Evolutionary conservation across 2,113 vertebrate genomes (phyloP).

Genomic region (Microcebus jonahi): DNA sequence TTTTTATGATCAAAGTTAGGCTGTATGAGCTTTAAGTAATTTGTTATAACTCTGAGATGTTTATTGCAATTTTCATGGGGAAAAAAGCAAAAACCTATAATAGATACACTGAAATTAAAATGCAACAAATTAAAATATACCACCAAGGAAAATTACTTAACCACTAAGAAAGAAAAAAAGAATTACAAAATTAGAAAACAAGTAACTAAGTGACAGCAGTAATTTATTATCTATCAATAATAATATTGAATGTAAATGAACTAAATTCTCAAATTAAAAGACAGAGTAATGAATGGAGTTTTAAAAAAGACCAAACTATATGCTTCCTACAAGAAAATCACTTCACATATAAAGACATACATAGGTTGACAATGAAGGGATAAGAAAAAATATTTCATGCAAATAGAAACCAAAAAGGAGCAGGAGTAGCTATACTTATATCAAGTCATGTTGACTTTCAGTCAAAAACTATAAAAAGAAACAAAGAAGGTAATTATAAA

Average conservation of each 20-base stretch:
- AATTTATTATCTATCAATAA: not conserved
- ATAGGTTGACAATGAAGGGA: not conserved
- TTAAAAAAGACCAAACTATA: not conserved
- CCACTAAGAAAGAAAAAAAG: not conserved
- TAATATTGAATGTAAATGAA: not conserved
- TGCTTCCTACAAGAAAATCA: not conserved
- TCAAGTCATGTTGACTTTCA: not conserved
- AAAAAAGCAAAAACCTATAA: not conserved
- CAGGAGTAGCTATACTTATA: not conserved
- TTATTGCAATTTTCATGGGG: not conserved
- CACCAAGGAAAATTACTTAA: not conserved
- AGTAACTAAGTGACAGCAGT: not conserved
- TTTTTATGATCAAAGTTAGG: not conserved
- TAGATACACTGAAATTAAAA: not conserved
- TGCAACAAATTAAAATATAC: not conserved
- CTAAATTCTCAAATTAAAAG: not conserved
- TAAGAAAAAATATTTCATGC: not conserved
- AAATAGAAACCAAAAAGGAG: not conserved
- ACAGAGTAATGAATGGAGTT: not conserved
- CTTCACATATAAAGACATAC: not conserved
- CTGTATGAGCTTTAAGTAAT: not conserved
- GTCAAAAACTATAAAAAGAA: not conserved
- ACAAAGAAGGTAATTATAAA: not conserved
- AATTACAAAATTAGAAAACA: not conserved
- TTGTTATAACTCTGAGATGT: not conserved